Base-by-base conservation (phyloP, 92 coral and sea anemone genomes). In the Paragorgia papillata region DNA sequence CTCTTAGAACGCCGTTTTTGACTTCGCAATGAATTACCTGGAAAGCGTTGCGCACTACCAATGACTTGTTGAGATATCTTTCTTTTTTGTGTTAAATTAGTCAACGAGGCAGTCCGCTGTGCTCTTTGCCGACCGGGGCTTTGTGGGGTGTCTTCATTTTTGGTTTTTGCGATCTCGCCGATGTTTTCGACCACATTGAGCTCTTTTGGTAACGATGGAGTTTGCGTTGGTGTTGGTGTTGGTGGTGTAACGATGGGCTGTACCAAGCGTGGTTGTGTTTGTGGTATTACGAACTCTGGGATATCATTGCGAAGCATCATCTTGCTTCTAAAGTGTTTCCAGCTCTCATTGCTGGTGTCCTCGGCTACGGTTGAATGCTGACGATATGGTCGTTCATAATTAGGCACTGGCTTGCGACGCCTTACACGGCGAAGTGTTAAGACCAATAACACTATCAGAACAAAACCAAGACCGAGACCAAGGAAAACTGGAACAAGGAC, bases 231-330 rank as follows among this genome's bases (percentile, higher is more conserved):
- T n/a, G 76, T 27, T n/a, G 76, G 76, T 17, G 76, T 26, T 15
- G 76, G 76, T 3, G 76, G 76, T 18, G 76, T 69, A 14, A 69
- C 49, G 33, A 69, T 69, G 12, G 76, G 76, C 29, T 69, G 76
- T 20, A 69, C 76, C 39, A 69, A 10, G 0, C 61, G 59, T 2
- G 49, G 40, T 29, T 69, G 76, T 69, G 76, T 69, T 6, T 61
- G 60, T 19, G 76, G 76, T 59, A 69, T 69, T 7, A 69, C 76
- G 32, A 69, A 69, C 61, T 69, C 76, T 13, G 76, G 76, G 37
- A 69, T 69, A 41, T 69, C 60, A 9, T 51, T 30, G 32, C 76
- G 76, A 13, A 69, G 9, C 18, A 28, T 24, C 9, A 61, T 46
- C 48, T 69, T 69, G 54, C 41, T 51, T 48, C 76, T 32, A n/a